These are phyloP conservation scores for Drosophila vallismaia DNA, from an alignment of 2,888 invertebrate genomes.

Conservation along the genomic window DNA sequence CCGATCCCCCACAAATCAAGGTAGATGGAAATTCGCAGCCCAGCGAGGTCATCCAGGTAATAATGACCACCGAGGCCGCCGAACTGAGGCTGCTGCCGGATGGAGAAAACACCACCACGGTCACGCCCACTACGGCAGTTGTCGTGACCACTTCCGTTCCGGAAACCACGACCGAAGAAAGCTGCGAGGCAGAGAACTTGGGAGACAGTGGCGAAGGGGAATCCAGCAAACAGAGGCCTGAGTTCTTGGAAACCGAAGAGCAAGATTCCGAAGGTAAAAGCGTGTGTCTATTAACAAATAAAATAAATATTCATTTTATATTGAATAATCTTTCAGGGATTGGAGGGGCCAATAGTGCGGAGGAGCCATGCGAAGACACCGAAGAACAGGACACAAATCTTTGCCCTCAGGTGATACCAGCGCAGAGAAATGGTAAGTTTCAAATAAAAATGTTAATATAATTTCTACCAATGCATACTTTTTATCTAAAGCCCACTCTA, in stretches of 20 bases:
- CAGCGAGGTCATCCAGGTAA: conserved; percentile 57
- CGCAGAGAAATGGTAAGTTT: conserved; percentile 29
- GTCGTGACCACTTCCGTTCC: conserved; percentile 26
- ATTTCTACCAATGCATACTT: background rate
- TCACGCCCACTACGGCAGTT: conserved; percentile 10
- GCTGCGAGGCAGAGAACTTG: conserved; percentile 19
- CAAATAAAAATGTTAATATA: background rate
- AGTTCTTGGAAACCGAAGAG: conserved; percentile 20
- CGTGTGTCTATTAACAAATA: conserved; percentile 9
- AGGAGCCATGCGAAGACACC: conserved; percentile 47
- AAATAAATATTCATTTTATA: background rate
- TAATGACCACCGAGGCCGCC: conserved; percentile 29
- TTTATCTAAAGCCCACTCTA: conserved; percentile 19
- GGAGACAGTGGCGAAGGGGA: conserved; percentile 25
- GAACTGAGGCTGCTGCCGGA: conserved; percentile 13
- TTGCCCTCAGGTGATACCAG: conserved; percentile 58
- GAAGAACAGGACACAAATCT: conserved; percentile 63
- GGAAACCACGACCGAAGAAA: conserved; percentile 28
- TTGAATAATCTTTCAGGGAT: background rate
- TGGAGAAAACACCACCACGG: background rate
- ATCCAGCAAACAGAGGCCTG: conserved; percentile 11
- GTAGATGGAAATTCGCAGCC: conserved; percentile 52
- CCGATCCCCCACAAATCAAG: conserved; percentile 59
- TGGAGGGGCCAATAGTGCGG: background rate
- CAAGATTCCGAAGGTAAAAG: conserved; percentile 41